phyloP scores from a whole-genome alignment of 2,113 vertebrate genomes.

The Tyto alba region DNA sequence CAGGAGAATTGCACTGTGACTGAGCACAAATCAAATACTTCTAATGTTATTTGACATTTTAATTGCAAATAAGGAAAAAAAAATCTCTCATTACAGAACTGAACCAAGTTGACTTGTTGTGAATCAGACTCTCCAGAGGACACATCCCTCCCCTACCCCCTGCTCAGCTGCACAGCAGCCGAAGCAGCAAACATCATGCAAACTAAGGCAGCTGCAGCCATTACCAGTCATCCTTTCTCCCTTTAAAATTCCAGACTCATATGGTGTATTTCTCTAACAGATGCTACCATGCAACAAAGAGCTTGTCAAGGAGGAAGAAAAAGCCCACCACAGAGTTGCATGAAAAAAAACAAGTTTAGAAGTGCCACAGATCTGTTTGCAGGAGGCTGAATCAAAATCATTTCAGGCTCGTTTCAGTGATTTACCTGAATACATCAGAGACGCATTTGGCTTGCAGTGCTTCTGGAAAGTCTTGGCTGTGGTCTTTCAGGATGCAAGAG shows the following conservation, averaged over 20 bases:
- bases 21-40: slow-evolving; percentile 6
- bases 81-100: not conserved
- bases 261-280: not conserved
- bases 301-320: not conserved
- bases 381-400: not conserved
- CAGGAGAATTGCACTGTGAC: not conserved
- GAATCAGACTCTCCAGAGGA: not conserved
- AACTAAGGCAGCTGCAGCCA: not conserved
- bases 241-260: not conserved
- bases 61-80: slow-evolving; percentile 19
- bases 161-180: not conserved
- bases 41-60: slow-evolving; percentile 15
- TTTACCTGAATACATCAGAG: not conserved
- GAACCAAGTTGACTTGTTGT: not conserved
- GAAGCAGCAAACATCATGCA: not conserved
- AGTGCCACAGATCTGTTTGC: not conserved
- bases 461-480: not conserved
- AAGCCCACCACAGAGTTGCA: not conserved
- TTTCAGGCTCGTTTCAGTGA: not conserved
- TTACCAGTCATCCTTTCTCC: not conserved
- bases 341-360: not conserved
- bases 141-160: not conserved
- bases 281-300: not conserved
- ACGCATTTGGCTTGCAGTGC: not conserved
- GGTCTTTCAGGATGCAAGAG: not conserved